Conservation (phyloP, 2,888 invertebrate species). For the Myopa tessellatipennis region DNA sequence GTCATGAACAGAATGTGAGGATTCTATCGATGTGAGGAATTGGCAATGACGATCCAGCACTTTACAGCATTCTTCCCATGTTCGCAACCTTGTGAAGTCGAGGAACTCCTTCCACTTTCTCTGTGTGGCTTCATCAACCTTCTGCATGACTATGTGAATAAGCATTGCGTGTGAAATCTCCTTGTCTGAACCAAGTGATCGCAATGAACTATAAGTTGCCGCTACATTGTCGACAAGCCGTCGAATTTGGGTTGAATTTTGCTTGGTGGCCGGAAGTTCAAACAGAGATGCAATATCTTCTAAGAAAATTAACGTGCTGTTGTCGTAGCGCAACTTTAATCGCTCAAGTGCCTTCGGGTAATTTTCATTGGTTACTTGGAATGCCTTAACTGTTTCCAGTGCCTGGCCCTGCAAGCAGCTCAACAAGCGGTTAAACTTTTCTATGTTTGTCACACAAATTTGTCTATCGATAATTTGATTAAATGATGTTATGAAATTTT, state of each 20-base stretch:
- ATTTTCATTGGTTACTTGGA: conserved; percentile 34
- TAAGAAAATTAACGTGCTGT: not conserved
- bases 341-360: conserved; percentile 35
- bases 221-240: conserved; percentile 33
- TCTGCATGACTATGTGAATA: conserved; percentile 30
- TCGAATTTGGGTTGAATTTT: conserved; percentile 26
- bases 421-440: conserved; percentile 18
- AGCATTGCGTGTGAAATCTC: conserved; percentile 26
- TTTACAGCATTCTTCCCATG: conserved; percentile 37
- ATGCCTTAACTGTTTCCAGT: conserved; percentile 19
- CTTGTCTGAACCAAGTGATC: conserved; percentile 33
- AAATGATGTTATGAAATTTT: conserved; percentile 32
- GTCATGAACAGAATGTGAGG: no score
- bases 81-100: conserved; percentile 38
- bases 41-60: conserved; percentile 39
- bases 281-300: conserved; percentile 12
- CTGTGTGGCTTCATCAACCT: conserved; percentile 39
- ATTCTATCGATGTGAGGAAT: not conserved
- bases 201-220: conserved; percentile 33
- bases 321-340: conserved; percentile 19
- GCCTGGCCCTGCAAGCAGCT: conserved; percentile 24
- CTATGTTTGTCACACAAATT: conserved; percentile 25
- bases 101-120: conserved; percentile 42
- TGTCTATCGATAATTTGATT: conserved; percentile 32
- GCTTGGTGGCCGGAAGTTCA: conserved; percentile 25